Conservation (phyloP, 2,797 vertebrate species). For the Hydrophis major region DNA sequence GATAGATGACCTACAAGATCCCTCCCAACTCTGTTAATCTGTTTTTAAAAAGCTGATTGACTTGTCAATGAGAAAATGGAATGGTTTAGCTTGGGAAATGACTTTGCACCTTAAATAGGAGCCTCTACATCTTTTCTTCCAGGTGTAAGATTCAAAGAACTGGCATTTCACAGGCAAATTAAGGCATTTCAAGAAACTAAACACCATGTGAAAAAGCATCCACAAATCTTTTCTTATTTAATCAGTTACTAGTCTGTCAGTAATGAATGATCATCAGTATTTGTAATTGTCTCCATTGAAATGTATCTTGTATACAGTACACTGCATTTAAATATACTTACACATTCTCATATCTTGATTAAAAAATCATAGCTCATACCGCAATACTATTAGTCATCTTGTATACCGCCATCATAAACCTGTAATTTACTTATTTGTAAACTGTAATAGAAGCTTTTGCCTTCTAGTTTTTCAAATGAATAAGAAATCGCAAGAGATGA, state of each 20-base stretch:
- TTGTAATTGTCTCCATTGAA: conserved; percentile 22
- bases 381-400: conserved; percentile 17
- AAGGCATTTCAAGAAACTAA: conserved; percentile 28
- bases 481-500: neutral
- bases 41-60: neutral
- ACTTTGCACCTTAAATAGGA: neutral
- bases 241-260: conserved; percentile 30
- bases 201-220: conserved; percentile 32
- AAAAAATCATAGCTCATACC: neutral
- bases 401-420: neutral
- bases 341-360: conserved; percentile 12
- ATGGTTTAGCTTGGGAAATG: neutral
- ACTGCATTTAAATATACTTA: neutral
- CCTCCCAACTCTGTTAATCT: neutral
- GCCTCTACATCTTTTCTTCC: neutral
- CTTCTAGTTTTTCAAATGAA: neutral
- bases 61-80: neutral
- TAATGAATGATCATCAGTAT: conserved; percentile 34
- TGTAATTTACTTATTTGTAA: conserved; percentile 28
- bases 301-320: neutral
- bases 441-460: neutral
- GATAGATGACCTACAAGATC: neutral
- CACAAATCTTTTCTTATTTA: conserved; percentile 30
- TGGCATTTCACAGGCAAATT: conserved; percentile 1
- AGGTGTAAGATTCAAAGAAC: conserved; percentile 12